Conservation (phyloP, 1,140 invertebrate genomes). For the Drosophila pallidifrons region DNA sequence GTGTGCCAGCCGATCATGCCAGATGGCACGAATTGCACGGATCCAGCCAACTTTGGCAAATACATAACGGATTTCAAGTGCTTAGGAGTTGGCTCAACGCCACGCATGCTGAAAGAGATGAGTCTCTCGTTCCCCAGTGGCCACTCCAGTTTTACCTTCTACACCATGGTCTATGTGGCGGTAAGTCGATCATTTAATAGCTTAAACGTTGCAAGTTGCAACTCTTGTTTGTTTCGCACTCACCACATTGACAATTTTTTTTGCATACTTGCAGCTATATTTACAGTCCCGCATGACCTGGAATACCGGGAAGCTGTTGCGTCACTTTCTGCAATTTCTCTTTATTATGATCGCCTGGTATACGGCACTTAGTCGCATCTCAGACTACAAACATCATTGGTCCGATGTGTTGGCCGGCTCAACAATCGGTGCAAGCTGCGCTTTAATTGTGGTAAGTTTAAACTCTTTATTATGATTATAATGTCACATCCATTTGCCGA, state of each 20-base stretch:
- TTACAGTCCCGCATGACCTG: slow-evolving; percentile 92
- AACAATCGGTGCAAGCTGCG: slow-evolving; percentile 86
- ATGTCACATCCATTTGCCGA: not conserved
- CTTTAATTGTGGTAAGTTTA: slow-evolving; percentile 87
- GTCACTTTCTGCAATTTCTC: slow-evolving; percentile 91
- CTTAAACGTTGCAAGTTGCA: slow-evolving; percentile 45
- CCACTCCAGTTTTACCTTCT: slow-evolving; percentile 92
- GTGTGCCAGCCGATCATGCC: slow-evolving; percentile 88
- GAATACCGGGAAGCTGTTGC: slow-evolving; percentile 90
- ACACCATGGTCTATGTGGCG: slow-evolving; percentile 92
- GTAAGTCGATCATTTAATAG: slow-evolving; percentile 87
- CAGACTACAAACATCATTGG: slow-evolving; percentile 98
- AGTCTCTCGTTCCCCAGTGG: slow-evolving; percentile 93
- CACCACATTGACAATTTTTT: not conserved
- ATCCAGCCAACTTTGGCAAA: slow-evolving; percentile 86
- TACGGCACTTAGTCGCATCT: slow-evolving; percentile 94
- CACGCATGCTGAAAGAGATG: slow-evolving; percentile 89
- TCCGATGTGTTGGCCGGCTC: slow-evolving; percentile 88
- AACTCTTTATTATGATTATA: not conserved
- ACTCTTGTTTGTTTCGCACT: slow-evolving; percentile 52
- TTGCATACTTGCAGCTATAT: slow-evolving; percentile 89
- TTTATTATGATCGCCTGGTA: slow-evolving; percentile 91
- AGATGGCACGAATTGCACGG: slow-evolving; percentile 85
- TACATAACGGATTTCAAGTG: slow-evolving; percentile 90
- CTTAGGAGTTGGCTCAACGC: slow-evolving; percentile 86